Evolutionary conservation across 2,888 invertebrate species (phyloP), one percentile per base, ranked within the genome.

Genomic region (Pollenia labialis): DNA sequence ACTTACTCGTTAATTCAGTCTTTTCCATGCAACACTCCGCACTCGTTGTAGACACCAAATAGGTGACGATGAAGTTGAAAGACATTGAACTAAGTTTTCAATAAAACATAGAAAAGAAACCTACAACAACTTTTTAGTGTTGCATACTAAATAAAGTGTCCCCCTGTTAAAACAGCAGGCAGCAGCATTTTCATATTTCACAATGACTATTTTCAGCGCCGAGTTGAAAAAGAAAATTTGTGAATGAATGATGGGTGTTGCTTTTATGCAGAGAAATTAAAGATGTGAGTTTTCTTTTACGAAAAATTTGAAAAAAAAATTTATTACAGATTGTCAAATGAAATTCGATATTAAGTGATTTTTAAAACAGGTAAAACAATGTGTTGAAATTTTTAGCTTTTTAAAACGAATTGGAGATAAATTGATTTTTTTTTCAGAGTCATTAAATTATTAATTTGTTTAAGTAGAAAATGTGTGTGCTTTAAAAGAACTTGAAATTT

Each of bases 51-150:
- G 48, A 77, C 50, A 69, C 7, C 60, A 77, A 76, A 81, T 71
- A 84, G 77, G 81, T 84, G 84, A 84, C 87, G 81, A 87, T 84
- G 77, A 81, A 81, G 62, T 75, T 69, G 60, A 75, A 66, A 81
- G 71, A 81, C 80, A 81, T 62, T 69, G 60, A 74, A 80, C 80
- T 80, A 80, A 64, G 64, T 76, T 54, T 52, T 64, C 32, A 18
- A 58, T 58, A 58, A 62, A 32, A 62, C 44, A 52, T 6, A 71
- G 44, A 44, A 71, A 71, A 42, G 14, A n/a, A 80, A 46, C 10
- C 18, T 46, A 66, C 52, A 54, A 68, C 48, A 16, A 71, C 32
- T 12, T 50, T 52, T 44, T 50, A 64, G 32, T 66, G 50, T 58
- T 75, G 66, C 74, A 75, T 74, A 60, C 60, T 60, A 52, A 42